Base-by-base conservation (phyloP, 35 echinoderm and acorn worm species). In the Eucidaris tribuloides region DNA sequence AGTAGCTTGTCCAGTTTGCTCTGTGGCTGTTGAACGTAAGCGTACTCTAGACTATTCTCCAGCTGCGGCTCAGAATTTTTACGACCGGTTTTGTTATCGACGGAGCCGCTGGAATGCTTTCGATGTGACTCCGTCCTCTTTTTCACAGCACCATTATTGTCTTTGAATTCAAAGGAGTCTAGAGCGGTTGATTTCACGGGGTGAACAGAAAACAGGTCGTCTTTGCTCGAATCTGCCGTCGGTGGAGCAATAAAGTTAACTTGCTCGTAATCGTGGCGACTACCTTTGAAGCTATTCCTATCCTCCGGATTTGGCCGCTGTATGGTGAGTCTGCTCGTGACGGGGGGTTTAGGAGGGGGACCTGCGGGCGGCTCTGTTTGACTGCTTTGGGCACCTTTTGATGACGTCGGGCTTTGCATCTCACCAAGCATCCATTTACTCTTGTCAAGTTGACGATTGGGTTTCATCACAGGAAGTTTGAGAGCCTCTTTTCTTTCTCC, bases 251-350 rank as follows among this genome's bases (percentile, higher is more conserved):
- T 74, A 24, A 74, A 35, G 23, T 74, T 33, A 9, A 74, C 68
- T 74, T 74, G 28, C 44, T 74, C 68, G 44, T 74, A 74, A n/a
- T 74, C 68, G 20, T 74, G 68, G 11, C 41, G 29, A n/a, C n/a
- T n/a, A 22, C 35, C 68, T 36, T 44, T 74, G 37, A 42, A 33
- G 30, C 33, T 74, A 7, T 22, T 5, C 41, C 23, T 38, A 1
- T 74, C 68, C 24, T 74, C 68, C 24, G 35, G 35, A 44, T 44
- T 44, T 2, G 68, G n/a, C 44, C 41, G 38, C 24, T 38, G 34
- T 44, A 74, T 25, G 30, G 68, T 22, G 36, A 40, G 68, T 74
- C 44, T 74, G 9, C 35, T 3, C 7, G 22, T 74, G 36, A 40
- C 68, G 25, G 68, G 68, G 24, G 68, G 68, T 24, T 44, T 74